A percentile compares a stretch with the other conserved stretches of the same genome.
These are phyloP conservation scores for Polydrusus cervinus DNA, from an alignment of 2,888 invertebrate genomes.

Conservation along the genomic window DNA sequence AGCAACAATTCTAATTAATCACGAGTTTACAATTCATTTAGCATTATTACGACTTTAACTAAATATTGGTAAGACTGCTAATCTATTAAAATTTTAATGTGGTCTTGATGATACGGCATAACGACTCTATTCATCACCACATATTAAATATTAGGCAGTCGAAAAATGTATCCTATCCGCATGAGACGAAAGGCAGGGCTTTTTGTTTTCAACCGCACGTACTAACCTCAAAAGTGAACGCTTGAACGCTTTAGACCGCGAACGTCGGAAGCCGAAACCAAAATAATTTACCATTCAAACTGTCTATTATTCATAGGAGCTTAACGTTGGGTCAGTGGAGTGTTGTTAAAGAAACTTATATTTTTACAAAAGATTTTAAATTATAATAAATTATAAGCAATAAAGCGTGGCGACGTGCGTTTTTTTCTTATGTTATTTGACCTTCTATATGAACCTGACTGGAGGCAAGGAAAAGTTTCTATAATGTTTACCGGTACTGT, in stretches of 20 bases:
- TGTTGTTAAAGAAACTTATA: constrained; percentile 5
- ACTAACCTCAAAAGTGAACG: constrained; percentile 36
- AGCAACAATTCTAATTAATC: too few relatives aligned
- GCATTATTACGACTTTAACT: too few relatives aligned
- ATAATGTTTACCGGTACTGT: too few relatives aligned
- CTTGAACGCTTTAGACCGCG: constrained; percentile 31
- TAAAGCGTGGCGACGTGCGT: too few relatives aligned
- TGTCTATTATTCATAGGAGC: constrained; percentile 38
- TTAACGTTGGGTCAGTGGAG: constrained; percentile 29
- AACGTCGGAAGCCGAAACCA: constrained; percentile 34
- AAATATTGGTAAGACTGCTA: too few relatives aligned
- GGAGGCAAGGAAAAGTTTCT: too few relatives aligned
- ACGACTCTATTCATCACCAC: not conserved
- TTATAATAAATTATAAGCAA: not conserved
- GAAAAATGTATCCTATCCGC: constrained; percentile 27
- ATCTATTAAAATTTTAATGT: too few relatives aligned
- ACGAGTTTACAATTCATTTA: too few relatives aligned
- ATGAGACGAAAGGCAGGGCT: constrained; percentile 26
- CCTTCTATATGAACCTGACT: too few relatives aligned
- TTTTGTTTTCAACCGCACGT: constrained; percentile 43
- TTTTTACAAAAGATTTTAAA: constrained; percentile 13
- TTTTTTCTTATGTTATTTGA: too few relatives aligned
- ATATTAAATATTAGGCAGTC: constrained; percentile 9
- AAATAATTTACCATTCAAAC: constrained; percentile 36
- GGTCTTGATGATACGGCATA: not conserved